Base-by-base conservation (phyloP, 2,113 vertebrate species). In the Glareola pratincola region DNA sequence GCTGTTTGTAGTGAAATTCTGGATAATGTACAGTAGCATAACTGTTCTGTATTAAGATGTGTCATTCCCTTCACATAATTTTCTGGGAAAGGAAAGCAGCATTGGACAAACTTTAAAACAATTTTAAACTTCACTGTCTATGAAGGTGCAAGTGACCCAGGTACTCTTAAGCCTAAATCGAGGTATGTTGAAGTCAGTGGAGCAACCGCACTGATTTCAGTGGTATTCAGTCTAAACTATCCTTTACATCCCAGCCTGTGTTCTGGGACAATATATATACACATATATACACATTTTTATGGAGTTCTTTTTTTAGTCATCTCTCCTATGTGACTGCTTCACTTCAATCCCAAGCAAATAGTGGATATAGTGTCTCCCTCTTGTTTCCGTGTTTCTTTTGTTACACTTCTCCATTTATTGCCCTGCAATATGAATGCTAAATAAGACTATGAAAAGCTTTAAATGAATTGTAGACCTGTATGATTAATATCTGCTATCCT, bases 401-500 rank as follows among this genome's bases (percentile, higher is more conserved):
- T 92, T 91, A 68, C 14, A 12, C 30, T 80, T 71, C 36, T 68
- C 14, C 45, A 36, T 68, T 95, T 94, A 79, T 77, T 90, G 36
- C 36, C 75, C 27, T 67, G 34, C 17, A 14, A 13, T 82, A 11
- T 67, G 84, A 94, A 54, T 74, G 50, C 36, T 66, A 74, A 85
- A 29, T 82, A 59, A 85, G 41, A 37, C n/a, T 63, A 43, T 63
- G 32, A 75, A 84, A 96, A 96, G 63, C 51, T 39, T 86, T 85
- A 79, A 81, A 64, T 94, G 47, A 83, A 75, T 92, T 88, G 48
- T 68, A 76, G 88, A 71, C 66, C 30, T 51, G 48, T 85, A 37
- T 83, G 93, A 92, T 96, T 90, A 95, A 62, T 74, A 81, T 86
- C 84, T 84, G 50, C n/a, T 72, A 30, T 68, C 56, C 30, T 77